phyloP scores from a whole-genome alignment of 2,888 invertebrate species.

The Julus scanicus region DNA sequence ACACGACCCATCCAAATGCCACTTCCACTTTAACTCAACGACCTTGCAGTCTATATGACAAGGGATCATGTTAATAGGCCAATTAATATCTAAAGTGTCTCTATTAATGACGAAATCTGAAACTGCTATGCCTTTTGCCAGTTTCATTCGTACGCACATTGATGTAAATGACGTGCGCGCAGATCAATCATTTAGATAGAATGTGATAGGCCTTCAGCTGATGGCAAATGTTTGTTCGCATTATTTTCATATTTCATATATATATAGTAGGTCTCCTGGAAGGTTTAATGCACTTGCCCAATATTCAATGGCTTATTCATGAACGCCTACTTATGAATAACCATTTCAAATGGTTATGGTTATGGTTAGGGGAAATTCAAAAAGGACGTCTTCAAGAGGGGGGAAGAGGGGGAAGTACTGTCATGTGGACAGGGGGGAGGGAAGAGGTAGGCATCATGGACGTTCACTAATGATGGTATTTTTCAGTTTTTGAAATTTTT shows the following conservation, averaged over 20 bases:
- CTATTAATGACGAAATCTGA: slow-evolving; percentile 17
- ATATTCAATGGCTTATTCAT: no score
- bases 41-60: slow-evolving; percentile 11
- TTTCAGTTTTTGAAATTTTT: no score
- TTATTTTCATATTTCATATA: not conserved
- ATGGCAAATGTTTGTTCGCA: not conserved
- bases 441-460: no score
- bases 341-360: no score
- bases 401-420: no score
- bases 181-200: slow-evolving; percentile 32
- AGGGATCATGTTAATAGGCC: not conserved
- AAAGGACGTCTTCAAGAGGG: no score
- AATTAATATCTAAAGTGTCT: not conserved
- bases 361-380: no score
- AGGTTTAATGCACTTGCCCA: not conserved
- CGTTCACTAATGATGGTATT: no score
- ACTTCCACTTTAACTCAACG: not conserved
- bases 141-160: not conserved
- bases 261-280: not conserved
- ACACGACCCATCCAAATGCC: not conserved
- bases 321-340: no score
- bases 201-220: not conserved
- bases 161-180: not conserved
- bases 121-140: not conserved
- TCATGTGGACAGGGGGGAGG: no score